Evolutionary conservation across 2,113 vertebrate genomes (phyloP).

Genomic region (Ceyx margarethae): DNA sequence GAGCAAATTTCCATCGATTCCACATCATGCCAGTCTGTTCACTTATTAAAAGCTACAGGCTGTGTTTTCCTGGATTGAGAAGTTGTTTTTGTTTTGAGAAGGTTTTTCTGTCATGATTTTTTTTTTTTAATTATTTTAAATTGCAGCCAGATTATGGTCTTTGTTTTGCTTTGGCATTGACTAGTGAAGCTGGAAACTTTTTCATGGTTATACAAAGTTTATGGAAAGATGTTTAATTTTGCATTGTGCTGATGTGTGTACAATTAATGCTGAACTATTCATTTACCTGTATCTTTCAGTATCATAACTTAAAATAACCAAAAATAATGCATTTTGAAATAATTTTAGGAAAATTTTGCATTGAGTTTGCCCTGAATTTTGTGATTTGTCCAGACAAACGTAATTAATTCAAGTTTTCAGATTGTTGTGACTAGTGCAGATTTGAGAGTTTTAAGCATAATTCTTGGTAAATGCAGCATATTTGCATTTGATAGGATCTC

Average conservation of each 20-base stretch:
- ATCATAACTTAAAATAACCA: not conserved
- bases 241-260: fast-evolving
- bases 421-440: not conserved
- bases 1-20: not conserved
- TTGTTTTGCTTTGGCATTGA: not conserved
- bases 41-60: not conserved
- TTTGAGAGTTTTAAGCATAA: not conserved
- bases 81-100: not conserved
- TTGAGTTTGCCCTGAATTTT: not conserved
- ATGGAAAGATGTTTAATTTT: not conserved
- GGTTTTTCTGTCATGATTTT: not conserved
- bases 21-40: not conserved
- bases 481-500: not conserved
- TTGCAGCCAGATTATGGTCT: not conserved
- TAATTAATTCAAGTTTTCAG: not conserved
- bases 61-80: not conserved
- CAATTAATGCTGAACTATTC: not conserved
- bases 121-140: not conserved
- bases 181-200: not conserved
- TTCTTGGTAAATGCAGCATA: not conserved
- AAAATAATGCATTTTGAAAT: not conserved
- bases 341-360: not conserved
- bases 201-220: not conserved
- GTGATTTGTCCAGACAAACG: not conserved
- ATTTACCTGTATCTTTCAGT: not conserved